phyloP scores from a whole-genome alignment of 2,888 invertebrate species.

The Omphaloscelis lunosa region DNA sequence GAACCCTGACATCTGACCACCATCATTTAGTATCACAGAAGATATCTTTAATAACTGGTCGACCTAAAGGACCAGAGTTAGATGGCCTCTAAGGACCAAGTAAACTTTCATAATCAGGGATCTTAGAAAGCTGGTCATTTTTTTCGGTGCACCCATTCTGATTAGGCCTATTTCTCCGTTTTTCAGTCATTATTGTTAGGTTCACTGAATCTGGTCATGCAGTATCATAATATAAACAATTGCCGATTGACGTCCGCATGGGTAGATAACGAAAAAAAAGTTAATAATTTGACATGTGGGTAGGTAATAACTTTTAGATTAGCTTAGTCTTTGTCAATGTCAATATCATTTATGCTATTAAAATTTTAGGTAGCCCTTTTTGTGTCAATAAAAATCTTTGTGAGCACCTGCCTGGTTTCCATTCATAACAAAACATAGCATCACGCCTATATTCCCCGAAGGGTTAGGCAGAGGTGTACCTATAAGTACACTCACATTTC shows the following conservation, averaged over 20 bases:
- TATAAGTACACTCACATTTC: too few relatives aligned
- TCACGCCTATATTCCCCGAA: too few relatives aligned
- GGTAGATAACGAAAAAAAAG: conserved; percentile 34
- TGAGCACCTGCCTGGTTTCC: not conserved
- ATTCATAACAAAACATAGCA: too few relatives aligned
- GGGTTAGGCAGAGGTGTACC: too few relatives aligned
- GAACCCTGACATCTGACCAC: conserved; percentile 59
- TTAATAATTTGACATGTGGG: conserved; percentile 18
- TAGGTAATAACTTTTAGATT: conserved; percentile 25
- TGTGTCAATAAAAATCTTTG: not conserved
- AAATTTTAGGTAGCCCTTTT: not conserved
- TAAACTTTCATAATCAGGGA: not conserved
- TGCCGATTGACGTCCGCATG: conserved; percentile 40
- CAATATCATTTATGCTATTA: not conserved
- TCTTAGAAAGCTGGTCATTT: not conserved
- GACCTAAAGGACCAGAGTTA: not conserved
- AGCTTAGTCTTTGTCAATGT: not conserved
- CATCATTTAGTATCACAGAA: conserved; percentile 30
- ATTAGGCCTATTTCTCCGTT: conserved; percentile 30
- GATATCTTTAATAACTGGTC: conserved; percentile 48
- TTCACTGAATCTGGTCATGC: conserved; percentile 29
- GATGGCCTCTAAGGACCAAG: conserved; percentile 36
- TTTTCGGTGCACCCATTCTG: conserved; percentile 11
- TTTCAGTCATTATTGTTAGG: conserved; percentile 10
- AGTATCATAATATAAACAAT: conserved; percentile 55